These are phyloP conservation scores for Ennomos erosarius DNA, from an alignment of 2,888 invertebrate species.

Conservation along the genomic window DNA sequence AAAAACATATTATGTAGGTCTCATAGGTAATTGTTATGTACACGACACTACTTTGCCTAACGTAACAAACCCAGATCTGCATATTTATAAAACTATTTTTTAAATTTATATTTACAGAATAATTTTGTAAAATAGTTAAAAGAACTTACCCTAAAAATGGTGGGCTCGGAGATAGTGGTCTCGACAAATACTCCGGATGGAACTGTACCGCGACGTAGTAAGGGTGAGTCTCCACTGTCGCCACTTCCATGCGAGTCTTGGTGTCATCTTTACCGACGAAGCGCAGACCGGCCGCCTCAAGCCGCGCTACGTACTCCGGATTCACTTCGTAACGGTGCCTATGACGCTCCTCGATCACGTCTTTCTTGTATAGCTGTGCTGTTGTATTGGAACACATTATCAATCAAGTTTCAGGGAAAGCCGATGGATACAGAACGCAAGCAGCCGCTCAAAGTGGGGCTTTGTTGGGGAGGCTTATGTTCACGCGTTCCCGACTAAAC, in stretches of 20 bases:
- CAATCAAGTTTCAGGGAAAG: too few relatives aligned
- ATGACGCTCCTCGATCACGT: constrained; percentile 96
- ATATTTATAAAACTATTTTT: too few relatives aligned
- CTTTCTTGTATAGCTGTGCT: constrained; percentile 92
- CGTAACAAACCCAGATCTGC: too few relatives aligned
- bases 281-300: constrained; percentile 93
- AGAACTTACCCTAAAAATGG: constrained; percentile 92
- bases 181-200: constrained; percentile 98
- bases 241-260: constrained; percentile 97
- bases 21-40: too few relatives aligned
- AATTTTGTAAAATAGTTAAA: neutral
- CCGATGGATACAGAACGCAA: too few relatives aligned
- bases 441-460: too few relatives aligned
- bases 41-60: too few relatives aligned
- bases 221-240: constrained; percentile 94
- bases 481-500: too few relatives aligned
- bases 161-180: constrained; percentile 96
- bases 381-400: constrained; percentile 12
- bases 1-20: too few relatives aligned
- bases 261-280: constrained; percentile 95
- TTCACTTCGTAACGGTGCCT: constrained; percentile 99
- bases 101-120: too few relatives aligned
- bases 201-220: constrained; percentile 98
- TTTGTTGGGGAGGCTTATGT: too few relatives aligned
- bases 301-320: constrained; percentile 90